These are phyloP conservation scores for Auanema freiburgensis DNA, from an alignment of 2,888 invertebrate genomes.

Conservation along the genomic window DNA sequence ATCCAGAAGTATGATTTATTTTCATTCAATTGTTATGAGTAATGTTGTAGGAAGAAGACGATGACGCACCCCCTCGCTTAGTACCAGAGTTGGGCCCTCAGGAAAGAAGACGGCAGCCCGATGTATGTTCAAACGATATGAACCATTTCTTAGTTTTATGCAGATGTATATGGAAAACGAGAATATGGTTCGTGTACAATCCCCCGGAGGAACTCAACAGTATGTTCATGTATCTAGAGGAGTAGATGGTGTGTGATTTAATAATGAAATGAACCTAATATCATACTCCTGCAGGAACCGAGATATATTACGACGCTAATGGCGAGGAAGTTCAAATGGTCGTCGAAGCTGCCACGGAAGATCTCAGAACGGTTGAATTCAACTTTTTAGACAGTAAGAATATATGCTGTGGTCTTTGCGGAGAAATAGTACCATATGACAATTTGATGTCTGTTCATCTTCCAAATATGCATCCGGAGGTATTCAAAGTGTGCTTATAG, in stretches of 20 bases:
- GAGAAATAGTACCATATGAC: constrained; percentile 60
- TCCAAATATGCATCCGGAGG: constrained; percentile 56
- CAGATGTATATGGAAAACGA: constrained; percentile 12
- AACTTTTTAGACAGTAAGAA: constrained; percentile 53
- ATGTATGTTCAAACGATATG: background rate
- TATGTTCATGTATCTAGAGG: constrained; percentile 13
- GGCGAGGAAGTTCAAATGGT: constrained; percentile 22
- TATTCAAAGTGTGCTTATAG: background rate
- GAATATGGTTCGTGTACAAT: constrained; percentile 18
- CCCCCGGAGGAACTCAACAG: constrained; percentile 23
- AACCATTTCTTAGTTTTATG: background rate
- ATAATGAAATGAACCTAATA: too few species aligned
- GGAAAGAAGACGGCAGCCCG: background rate
- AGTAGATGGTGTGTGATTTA: constrained; percentile 13
- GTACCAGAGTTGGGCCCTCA: constrained; percentile 30
- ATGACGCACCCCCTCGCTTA: constrained; percentile 37
- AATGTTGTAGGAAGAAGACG: constrained; percentile 22
- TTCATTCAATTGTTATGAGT: constrained; percentile 6
- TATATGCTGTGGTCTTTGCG: constrained; percentile 61
- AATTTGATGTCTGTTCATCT: constrained; percentile 53
- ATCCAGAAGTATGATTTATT: too few species aligned
- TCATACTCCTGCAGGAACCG: constrained; percentile 7
- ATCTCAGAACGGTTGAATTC: constrained; percentile 44
- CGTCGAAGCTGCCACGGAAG: constrained; percentile 2
- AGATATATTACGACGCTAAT: constrained; percentile 17